A percentile compares a stretch with the other conserved stretches of the same genome.
phyloP scores from a whole-genome alignment of 2,888 invertebrate genomes.

The Calameuta idolon region DNA sequence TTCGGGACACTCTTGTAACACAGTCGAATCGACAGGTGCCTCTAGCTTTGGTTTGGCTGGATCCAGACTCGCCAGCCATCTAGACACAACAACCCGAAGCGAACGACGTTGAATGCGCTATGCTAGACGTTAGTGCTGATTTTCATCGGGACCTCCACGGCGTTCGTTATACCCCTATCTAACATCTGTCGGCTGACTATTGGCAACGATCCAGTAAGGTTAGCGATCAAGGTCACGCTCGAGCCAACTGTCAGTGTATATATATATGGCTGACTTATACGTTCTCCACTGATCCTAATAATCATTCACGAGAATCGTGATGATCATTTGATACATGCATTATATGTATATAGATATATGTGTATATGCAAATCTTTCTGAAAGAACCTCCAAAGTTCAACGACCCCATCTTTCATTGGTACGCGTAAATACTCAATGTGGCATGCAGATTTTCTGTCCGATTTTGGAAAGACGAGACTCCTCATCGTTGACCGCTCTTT shows the following conservation, averaged over 20 bases:
- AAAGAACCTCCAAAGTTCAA: background rate
- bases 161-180: constrained; percentile 5
- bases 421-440: background rate
- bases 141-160: background rate
- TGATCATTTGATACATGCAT: too few relatives aligned
- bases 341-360: background rate
- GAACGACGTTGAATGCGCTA: background rate
- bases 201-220: constrained; percentile 49
- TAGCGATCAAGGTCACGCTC: constrained; percentile 1
- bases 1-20: background rate
- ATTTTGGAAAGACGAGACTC: background rate
- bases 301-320: too few relatives aligned
- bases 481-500: background rate
- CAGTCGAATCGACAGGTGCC: background rate
- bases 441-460: background rate
- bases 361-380: background rate
- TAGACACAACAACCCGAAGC: constrained; percentile 1
- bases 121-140: constrained; percentile 18
- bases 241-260: background rate
- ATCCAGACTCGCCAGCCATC: constrained; percentile 28
- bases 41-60: constrained; percentile 24
- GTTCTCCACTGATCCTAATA: constrained; percentile 3
- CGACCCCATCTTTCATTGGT: too few relatives aligned
- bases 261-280: background rate
- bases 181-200: constrained; percentile 54